Conservation (phyloP, 2,797 vertebrate species). For the Leptoclinus maculatus region DNA sequence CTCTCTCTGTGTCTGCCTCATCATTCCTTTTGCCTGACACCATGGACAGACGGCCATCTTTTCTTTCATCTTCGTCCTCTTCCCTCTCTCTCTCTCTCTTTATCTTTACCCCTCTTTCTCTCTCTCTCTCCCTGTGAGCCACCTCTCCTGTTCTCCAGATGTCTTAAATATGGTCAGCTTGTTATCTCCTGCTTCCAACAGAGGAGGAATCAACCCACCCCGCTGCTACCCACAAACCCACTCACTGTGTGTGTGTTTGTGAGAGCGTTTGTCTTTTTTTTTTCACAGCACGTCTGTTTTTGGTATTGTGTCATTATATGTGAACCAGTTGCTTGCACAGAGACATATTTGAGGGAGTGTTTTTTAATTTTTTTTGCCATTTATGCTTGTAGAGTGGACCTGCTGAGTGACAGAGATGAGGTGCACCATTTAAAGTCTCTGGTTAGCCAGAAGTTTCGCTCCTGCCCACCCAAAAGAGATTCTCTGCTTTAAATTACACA, state of each 20-base stretch:
- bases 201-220: constrained; percentile 32
- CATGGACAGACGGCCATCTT: constrained; percentile 20
- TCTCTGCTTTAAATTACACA: not conserved
- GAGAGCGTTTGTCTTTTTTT: not conserved
- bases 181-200: constrained; percentile 57
- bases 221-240: constrained; percentile 30
- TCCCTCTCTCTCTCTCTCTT: not conserved
- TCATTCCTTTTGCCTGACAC: constrained; percentile 49
- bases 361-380: not conserved
- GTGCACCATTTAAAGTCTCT: not conserved
- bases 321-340: constrained; percentile 1
- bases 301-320: not conserved
- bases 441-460: not conserved
- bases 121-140: constrained; percentile 27
- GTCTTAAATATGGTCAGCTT: constrained; percentile 59
- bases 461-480: not conserved
- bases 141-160: constrained; percentile 47
- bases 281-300: constrained; percentile 9
- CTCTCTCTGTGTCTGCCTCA: constrained; percentile 40
- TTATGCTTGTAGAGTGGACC: not conserved
- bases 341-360: not conserved
- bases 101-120: not conserved
- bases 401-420: not conserved
- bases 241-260: not conserved
- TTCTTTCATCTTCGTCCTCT: not conserved